phyloP scores from a whole-genome alignment of 2,113 vertebrate species.

The Colossoma macropomum region DNA sequence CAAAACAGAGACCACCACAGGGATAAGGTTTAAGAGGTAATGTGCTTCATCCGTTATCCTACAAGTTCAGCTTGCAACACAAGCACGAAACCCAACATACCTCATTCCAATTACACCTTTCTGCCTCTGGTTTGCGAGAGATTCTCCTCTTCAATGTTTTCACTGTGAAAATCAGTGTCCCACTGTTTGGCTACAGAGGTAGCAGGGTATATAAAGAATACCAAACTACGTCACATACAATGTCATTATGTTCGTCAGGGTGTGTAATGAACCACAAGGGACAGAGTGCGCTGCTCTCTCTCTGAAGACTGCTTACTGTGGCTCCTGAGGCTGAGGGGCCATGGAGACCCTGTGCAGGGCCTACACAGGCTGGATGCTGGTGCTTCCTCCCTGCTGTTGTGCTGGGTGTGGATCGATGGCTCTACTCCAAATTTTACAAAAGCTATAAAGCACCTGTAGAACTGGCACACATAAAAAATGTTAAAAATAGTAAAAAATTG shows the following conservation, averaged over 20 bases:
- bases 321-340: conserved; percentile 21
- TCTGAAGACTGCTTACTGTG: background rate
- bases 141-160: background rate
- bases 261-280: conserved; percentile 66
- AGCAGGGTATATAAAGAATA: background rate
- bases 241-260: conserved; percentile 42
- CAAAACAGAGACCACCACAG: too few relatives aligned
- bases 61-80: too few relatives aligned
- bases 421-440: conserved; percentile 68
- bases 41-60: too few relatives aligned
- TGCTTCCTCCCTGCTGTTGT: conserved; percentile 52
- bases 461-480: conserved; percentile 57
- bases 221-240: background rate
- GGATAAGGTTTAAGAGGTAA: too few relatives aligned
- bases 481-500: background rate
- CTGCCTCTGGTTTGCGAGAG: too few relatives aligned
- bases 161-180: background rate
- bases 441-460: conserved; percentile 70
- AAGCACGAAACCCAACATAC: too few relatives aligned
- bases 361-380: conserved; percentile 9
- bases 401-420: conserved; percentile 41
- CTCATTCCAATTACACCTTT: too few relatives aligned
- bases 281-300: conserved; percentile 38
- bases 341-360: conserved; percentile 29
- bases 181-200: background rate